Evolutionary conservation across 2,888 invertebrate species (phyloP).

Genomic region (Steinernema hermaphroditum): DNA sequence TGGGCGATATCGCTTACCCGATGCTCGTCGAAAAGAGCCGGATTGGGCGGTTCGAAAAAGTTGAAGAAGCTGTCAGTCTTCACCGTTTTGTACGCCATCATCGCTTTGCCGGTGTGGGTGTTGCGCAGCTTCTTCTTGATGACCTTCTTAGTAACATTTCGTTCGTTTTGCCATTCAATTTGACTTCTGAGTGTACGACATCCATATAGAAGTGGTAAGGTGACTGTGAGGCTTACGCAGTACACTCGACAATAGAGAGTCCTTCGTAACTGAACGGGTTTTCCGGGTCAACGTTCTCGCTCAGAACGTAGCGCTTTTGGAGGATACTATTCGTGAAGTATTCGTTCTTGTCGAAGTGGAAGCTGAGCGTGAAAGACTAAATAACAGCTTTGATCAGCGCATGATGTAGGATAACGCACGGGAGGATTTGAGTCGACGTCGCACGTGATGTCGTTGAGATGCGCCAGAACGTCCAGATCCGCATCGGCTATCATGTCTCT

Average conservation of each 20-base stretch:
- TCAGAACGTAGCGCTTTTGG: conserved; percentile 88
- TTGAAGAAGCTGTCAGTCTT: conserved; percentile 95
- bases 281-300: conserved; percentile 60
- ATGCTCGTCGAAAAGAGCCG: conserved; percentile 48
- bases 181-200: conserved; percentile 76
- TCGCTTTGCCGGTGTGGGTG: not conserved
- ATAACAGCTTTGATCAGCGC: not conserved
- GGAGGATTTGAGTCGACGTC: conserved; percentile 45
- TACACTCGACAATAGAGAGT: conserved; percentile 88
- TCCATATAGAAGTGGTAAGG: not conserved
- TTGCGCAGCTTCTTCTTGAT: conserved; percentile 80
- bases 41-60: conserved; percentile 75
- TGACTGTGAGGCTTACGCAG: conserved; percentile 72
- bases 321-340: conserved; percentile 84
- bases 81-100: not conserved
- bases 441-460: conserved; percentile 56
- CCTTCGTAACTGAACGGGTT: conserved; percentile 81
- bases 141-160: conserved; percentile 91
- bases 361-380: conserved; percentile 77
- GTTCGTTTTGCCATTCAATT: conserved; percentile 95
- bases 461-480: conserved; percentile 58
- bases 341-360: conserved; percentile 87
- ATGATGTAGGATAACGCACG: not conserved
- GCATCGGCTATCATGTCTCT: conserved; percentile 76
- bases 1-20: conserved; percentile 27